phyloP scores from a whole-genome alignment of 2,797 vertebrate genomes.

The Galagoides demidoff region DNA sequence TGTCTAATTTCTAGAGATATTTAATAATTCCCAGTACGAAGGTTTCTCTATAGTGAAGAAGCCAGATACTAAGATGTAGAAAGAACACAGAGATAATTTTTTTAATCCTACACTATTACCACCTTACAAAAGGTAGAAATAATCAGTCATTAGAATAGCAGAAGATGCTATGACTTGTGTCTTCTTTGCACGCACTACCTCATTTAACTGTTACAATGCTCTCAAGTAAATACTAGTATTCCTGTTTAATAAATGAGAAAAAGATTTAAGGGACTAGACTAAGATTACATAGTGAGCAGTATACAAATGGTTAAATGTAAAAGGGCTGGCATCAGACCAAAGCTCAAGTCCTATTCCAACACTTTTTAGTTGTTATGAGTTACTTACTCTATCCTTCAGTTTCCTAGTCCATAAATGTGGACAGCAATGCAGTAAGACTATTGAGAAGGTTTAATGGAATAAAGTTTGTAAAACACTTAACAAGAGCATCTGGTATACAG shows the following conservation, averaged over 20 bases:
- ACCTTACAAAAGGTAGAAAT: conserved; percentile 9
- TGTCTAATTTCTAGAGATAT: conserved; percentile 14
- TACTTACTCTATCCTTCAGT: neutral
- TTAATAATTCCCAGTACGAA: neutral
- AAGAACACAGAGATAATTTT: neutral
- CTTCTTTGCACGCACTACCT: neutral
- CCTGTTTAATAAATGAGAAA: neutral
- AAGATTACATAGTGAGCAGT: neutral
- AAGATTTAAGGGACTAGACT: neutral
- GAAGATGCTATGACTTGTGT: neutral
- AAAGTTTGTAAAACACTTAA: conserved; percentile 5
- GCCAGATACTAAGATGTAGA: conserved; percentile 3
- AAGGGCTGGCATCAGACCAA: neutral
- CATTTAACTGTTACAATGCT: neutral
- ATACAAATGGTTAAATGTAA: neutral
- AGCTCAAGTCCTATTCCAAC: neutral
- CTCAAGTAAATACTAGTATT: neutral
- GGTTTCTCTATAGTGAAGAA: conserved; percentile 6
- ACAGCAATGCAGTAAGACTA: neutral
- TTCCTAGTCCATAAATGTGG: neutral
- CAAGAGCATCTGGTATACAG: neutral
- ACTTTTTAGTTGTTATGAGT: neutral
- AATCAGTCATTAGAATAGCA: neutral
- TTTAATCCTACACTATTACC: neutral
- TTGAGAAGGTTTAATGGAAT: neutral